Conservation (phyloP, 2,113 vertebrate species). For the Muscicapa adusta region DNA sequence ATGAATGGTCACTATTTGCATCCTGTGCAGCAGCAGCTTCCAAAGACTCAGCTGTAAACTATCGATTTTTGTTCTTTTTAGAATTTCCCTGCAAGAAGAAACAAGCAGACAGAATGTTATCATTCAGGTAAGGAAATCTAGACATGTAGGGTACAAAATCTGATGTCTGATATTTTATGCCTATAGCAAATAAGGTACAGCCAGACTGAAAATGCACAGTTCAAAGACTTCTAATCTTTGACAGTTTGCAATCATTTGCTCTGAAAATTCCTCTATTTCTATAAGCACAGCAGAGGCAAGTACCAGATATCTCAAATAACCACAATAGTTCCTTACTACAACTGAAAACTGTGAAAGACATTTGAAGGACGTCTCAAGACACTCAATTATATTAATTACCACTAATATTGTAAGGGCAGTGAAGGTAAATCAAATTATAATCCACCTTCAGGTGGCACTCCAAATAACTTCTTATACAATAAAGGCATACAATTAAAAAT, state of each 20-base stretch:
- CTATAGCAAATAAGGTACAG: background rate
- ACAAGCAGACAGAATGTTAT: background rate
- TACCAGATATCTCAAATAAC: background rate
- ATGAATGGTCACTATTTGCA: background rate
- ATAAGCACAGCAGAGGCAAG: background rate
- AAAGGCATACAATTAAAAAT: background rate
- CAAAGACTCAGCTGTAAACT: conserved; percentile 46
- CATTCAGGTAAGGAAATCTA: background rate
- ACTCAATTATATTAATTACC: background rate
- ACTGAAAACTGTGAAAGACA: background rate
- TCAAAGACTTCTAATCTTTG: background rate
- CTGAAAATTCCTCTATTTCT: background rate
- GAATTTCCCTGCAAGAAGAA: conserved; percentile 83
- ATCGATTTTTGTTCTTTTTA: conserved; percentile 95
- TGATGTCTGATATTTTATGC: background rate
- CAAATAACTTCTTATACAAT: background rate
- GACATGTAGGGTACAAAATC: background rate
- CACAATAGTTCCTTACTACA: background rate
- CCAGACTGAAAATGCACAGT: background rate
- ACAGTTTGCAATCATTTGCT: background rate
- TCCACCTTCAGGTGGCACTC: background rate
- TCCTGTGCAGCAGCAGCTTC: conserved; percentile 52
- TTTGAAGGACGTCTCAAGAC: background rate
- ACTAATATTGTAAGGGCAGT: background rate
- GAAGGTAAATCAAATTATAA: background rate